Base-by-base conservation (phyloP, 1,140 invertebrate genomes). In the Apocrypta bakeri region DNA sequence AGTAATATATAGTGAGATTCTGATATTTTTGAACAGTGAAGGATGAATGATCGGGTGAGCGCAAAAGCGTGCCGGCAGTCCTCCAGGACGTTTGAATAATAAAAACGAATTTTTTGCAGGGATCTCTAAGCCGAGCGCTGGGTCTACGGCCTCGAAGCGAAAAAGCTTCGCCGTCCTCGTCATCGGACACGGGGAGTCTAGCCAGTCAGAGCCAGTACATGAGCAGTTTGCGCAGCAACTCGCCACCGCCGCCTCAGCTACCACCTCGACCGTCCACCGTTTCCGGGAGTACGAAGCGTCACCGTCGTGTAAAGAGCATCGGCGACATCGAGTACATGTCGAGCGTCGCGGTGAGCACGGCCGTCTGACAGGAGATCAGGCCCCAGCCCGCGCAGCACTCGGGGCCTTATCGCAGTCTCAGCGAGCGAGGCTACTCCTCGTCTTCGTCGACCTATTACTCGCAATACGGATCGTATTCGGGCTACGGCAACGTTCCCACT, bases 91-190 rank as follows among this genome's bases (percentile, higher is more conserved):
- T n/a, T n/a, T n/a, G n/a, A 37, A 37, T 9, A 9, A 37, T 2
- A 37, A 37, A 31, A 48, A 42, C 2, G 21, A 72, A 42, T 0
- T 7, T 83, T 79, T 79, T 75, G 63, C 92, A 96, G 96, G 96
- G 96, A 64, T 96, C 96, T 56, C 92, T 96, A 87, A 95, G 95
- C 79, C 93, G 95, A 84, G 96, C 95, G 17, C 93, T 97, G 56
- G 95, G 96, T 42, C 90, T 96, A 21, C 94, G 94, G 83, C 91
- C 94, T 1, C 94, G 95, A 84, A 94, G 93, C 84, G 93, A 88
- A 89, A 93, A 90, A 84, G 88, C 88, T 48, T 94, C 94, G 6
- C 92, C 94, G 3, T 94, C 92, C 12, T 94, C 92, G 37, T 94
- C 92, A 24, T 94, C 93, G 48, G 94, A 93, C 84, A 94, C 92